Conservation (phyloP, 2,888 invertebrate genomes). For the Ornithoptera alexandrae region DNA sequence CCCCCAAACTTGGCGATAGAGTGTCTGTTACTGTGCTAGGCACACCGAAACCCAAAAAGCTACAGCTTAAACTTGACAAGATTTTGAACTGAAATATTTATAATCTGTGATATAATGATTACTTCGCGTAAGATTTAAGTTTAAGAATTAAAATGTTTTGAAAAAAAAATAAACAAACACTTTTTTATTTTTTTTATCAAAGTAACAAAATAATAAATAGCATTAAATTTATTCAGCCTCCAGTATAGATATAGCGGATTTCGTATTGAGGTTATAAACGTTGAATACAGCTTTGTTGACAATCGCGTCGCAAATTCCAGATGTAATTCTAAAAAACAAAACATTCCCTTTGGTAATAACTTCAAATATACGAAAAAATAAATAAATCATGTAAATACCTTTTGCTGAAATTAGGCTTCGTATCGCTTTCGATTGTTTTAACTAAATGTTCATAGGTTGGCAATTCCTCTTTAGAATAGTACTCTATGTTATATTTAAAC, state of each 20-base stretch:
- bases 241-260: constrained; percentile 48
- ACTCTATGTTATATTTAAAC: constrained; percentile 63
- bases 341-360: neutral
- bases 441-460: constrained; percentile 60
- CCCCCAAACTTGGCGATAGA: constrained; percentile 83
- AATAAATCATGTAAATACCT: constrained; percentile 45
- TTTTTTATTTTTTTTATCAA: constrained; percentile 1
- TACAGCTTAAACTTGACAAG: constrained; percentile 76
- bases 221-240: constrained; percentile 55
- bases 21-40: constrained; percentile 83
- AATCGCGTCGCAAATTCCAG: constrained; percentile 73
- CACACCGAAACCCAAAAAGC: constrained; percentile 79
- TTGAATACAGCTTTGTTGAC: constrained; percentile 73
- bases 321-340: constrained; percentile 57
- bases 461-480: constrained; percentile 63
- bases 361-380: neutral
- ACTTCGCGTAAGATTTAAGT: constrained; percentile 30
- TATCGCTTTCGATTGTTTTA: constrained; percentile 47
- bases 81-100: constrained; percentile 54
- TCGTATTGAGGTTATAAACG: constrained; percentile 58
- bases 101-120: constrained; percentile 32
- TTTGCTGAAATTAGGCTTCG: constrained; percentile 54
- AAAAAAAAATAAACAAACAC: neutral
- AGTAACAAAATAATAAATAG: constrained; percentile 1
- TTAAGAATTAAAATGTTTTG: constrained; percentile 6